Percentiles rank a stretch among this genome's conserved stretches.
Evolutionary conservation across 2,797 vertebrate species (phyloP).

Genomic region (Enteromius fasciolatus): DNA sequence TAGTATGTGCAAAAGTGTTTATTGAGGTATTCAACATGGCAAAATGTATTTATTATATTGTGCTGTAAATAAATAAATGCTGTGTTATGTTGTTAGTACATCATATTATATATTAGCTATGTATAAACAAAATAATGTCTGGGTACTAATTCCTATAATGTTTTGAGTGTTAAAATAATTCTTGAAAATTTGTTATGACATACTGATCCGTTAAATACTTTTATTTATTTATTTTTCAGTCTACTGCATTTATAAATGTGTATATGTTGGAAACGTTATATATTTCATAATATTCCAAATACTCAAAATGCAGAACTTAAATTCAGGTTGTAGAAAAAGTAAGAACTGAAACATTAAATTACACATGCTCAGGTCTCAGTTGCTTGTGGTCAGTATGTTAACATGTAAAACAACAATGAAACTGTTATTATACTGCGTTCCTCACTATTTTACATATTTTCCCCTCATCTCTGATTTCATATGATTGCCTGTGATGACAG

Average conservation of each 20-base stretch:
- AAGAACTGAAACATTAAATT: conserved; percentile 1
- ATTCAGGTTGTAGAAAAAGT: not conserved
- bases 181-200: not conserved
- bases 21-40: not conserved
- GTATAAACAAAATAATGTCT: not conserved
- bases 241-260: not conserved
- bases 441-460: conserved; percentile 41
- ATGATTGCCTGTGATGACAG: conserved; percentile 50
- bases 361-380: not conserved
- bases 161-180: not conserved
- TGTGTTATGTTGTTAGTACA: not conserved
- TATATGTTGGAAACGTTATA: not conserved
- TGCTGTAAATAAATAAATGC: no score
- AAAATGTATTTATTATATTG: not conserved
- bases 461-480: conserved; percentile 48
- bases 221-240: not conserved
- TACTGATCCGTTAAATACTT: not conserved
- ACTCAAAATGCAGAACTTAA: not conserved
- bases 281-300: not conserved
- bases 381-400: conserved; percentile 42
- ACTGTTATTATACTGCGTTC: conserved; percentile 35
- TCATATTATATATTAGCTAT: not conserved
- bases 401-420: conserved; percentile 37
- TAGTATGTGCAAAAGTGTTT: not conserved
- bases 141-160: not conserved